A percentile compares a stretch with the other conserved stretches of the same genome.
Evolutionary conservation across 2,888 invertebrate genomes (phyloP).

Genomic region (Chymomyza amoena): DNA sequence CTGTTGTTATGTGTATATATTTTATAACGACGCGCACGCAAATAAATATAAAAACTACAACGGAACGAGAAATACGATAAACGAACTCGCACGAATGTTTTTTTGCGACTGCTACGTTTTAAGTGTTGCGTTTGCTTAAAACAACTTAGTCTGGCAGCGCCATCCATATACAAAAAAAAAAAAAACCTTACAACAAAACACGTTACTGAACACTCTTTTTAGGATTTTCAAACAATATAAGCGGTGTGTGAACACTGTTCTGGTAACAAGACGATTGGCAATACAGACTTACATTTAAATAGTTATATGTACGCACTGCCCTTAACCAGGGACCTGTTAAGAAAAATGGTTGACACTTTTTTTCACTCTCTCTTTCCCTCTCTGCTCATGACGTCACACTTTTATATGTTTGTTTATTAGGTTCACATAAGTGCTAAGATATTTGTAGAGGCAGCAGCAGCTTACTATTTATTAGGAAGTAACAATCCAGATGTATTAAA

Average conservation of each 20-base stretch:
- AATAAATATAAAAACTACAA: not conserved
- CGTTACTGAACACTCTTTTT: not conserved
- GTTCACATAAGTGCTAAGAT: no score
- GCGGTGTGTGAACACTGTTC: not conserved
- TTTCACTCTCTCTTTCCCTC: no score
- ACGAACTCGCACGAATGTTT: not conserved
- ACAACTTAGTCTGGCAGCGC: not conserved
- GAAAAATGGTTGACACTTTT: no score
- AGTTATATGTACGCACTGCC: not conserved
- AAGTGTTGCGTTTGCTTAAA: not conserved
- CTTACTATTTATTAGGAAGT: no score
- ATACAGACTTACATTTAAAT: not conserved
- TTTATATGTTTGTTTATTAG: no score
- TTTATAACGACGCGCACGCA: not conserved
- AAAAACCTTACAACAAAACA: not conserved
- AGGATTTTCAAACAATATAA: not conserved
- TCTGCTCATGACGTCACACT: no score
- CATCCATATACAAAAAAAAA: not conserved
- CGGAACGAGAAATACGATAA: not conserved
- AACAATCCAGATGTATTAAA: no score
- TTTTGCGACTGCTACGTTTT: not conserved
- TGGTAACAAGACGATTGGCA: not conserved
- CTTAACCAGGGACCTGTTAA: not conserved
- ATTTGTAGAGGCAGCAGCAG: no score
- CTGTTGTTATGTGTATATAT: not conserved